Base-by-base conservation (phyloP, 2,113 vertebrate species). In the Desmodus rotundus region DNA sequence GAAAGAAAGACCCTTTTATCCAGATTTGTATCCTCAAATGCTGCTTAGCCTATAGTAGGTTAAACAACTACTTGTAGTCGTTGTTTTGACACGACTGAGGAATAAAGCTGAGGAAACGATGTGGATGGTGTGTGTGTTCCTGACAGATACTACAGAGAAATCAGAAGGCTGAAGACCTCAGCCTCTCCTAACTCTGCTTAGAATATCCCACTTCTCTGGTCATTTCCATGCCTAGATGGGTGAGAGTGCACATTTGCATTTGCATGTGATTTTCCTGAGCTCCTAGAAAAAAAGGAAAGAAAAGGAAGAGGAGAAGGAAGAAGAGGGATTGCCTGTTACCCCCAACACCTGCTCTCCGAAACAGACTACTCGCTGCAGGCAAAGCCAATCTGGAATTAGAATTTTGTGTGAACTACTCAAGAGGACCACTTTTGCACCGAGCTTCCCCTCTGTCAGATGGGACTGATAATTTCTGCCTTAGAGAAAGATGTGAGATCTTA, bases 271-370 rank as follows among this genome's bases (percentile, higher is more conserved):
- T 61, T 83, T 14, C 10, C 36, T 74, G n/a, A 22, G 5, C n/a
- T 83, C 77, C 81, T 5, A 70, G 41, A 26, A 81, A 73, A 2
- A 20, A 45, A 88, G 10, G 9, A 15, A 70, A 31, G 41, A 15
- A 38, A 70, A 56, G 11, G 2, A 76, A 50, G 31, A 65, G 14
- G 43, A 68, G 9, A 38, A 88, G 28, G 36, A 77, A 14, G 31
- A 76, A 15, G 28, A 31, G 33, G 3, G 2, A 47, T 7, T 17
- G 19, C 2, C 4, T 63, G 4, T 38, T 52, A 2, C 0, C 16
- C 41, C 10, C 28, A 36, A 33, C 5, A 52, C 13, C 20, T 80
- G 9, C 14, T 33, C 10, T 20, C 12, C 2, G 0, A n/a, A 38
- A 31, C 38, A 73, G 4, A 28, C 16, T 9, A 33, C 13, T 36